Evolutionary conservation across 37 sponge, comb jelly and placozoan genomes (phyloP).

Genomic region (Lycopodina hypogea): DNA sequence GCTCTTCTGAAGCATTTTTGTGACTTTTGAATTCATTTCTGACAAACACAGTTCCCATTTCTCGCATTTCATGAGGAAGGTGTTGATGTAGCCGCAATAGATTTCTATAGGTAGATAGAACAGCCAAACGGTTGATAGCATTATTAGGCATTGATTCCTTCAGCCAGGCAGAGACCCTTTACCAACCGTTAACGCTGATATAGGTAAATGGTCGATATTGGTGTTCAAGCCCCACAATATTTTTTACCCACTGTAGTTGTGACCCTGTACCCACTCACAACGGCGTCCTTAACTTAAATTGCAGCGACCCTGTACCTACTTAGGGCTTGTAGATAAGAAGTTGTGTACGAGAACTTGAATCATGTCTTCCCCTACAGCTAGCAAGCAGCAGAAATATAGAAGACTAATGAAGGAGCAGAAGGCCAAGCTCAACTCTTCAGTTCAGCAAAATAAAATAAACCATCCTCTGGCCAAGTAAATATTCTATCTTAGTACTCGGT

Average conservation of each 20-base stretch:
- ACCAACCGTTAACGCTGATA: too few relatives aligned
- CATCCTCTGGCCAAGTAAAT: conserved; percentile 70
- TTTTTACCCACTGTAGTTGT: too few relatives aligned
- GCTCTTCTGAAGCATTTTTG: conserved; percentile 17
- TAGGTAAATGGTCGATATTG: too few relatives aligned
- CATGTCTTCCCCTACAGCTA: conserved; percentile 35
- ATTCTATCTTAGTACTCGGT: too few relatives aligned
- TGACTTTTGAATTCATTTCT: conserved; percentile 63
- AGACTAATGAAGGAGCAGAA: conserved; percentile 78
- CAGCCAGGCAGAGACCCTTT: too few relatives aligned
- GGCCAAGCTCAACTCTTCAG: background rate
- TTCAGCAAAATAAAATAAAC: conserved; percentile 22
- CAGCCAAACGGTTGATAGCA: background rate
- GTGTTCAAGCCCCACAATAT: too few relatives aligned
- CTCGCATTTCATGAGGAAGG: conserved; percentile 37
- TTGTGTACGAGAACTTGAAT: too few relatives aligned
- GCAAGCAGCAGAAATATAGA: conserved; percentile 67
- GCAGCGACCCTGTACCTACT: too few relatives aligned
- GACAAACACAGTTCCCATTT: conserved; percentile 36
- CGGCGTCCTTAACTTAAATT: too few relatives aligned
- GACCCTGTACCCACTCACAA: too few relatives aligned
- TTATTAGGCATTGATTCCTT: background rate
- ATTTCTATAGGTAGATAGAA: conserved; percentile 44
- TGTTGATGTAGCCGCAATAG: conserved; percentile 50
- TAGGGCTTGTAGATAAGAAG: too few relatives aligned